Percentiles rank a stretch among this genome's conserved stretches.
Conservation (phyloP, 2,797 vertebrate genomes). For the Acanthurus tractus region DNA sequence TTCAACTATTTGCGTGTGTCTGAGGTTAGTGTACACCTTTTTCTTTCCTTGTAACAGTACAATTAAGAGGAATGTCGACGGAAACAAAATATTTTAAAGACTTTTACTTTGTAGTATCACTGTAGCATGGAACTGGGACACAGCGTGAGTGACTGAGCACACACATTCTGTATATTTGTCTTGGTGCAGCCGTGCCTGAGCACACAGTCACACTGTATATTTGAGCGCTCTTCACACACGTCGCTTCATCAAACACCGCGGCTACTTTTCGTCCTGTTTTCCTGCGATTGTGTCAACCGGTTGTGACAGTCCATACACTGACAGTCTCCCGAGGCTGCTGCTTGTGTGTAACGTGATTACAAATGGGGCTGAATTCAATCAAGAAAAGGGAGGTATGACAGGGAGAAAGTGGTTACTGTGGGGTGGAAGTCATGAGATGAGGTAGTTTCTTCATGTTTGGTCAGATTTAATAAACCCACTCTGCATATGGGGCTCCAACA, state of each 20-base stretch:
- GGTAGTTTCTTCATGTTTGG: constrained; percentile 53
- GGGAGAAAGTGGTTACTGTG: constrained; percentile 22
- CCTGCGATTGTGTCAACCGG: constrained; percentile 46
- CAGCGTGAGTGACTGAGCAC: constrained; percentile 9
- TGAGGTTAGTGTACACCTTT: background rate
- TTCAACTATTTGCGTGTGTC: background rate
- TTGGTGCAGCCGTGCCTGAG: constrained; percentile 1
- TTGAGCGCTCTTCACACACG: constrained; percentile 31
- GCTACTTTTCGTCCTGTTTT: constrained; percentile 29
- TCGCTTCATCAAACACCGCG: constrained; percentile 50
- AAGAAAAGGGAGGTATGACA: constrained; percentile 21
- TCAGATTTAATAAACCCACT: constrained; percentile 58
- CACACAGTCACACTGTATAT: constrained; percentile 10
- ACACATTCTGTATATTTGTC: constrained; percentile 32
- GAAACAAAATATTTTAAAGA: constrained; percentile 1
- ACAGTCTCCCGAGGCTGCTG: constrained; percentile 42
- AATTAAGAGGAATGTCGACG: background rate
- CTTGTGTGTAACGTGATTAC: constrained; percentile 54
- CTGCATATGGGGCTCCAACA: constrained; percentile 35
- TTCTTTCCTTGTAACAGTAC: background rate
- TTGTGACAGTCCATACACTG: constrained; percentile 40
- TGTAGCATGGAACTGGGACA: background rate
- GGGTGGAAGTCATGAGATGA: constrained; percentile 26
- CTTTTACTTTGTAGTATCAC: background rate
- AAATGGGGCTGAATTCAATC: constrained; percentile 58